Base-by-base conservation (phyloP, 2,888 invertebrate species). In the Idaea biselata region DNA sequence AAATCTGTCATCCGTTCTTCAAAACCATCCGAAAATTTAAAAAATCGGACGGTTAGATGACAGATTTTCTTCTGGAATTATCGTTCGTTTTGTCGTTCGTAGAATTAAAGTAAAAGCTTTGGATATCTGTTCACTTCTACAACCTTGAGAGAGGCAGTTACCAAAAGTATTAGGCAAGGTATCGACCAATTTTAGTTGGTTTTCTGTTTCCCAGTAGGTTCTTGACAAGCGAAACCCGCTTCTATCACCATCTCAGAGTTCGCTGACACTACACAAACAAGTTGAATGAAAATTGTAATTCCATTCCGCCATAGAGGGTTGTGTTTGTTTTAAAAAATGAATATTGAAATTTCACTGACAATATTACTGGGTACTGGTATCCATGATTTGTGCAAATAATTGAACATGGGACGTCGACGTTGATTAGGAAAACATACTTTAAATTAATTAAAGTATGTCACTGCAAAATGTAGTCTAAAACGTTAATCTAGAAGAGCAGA, bases 231-330 rank as follows among this genome's bases (percentile, higher is more conserved):
- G 57, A 60, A 65, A 60, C 58, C 60, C 60, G 16, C 60, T 64
- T 69, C 68, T 72, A 68, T 56, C 18, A 14, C 17, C 17, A 18
- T 56, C 56, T 56, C 56, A 44, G 58, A 62, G 66, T 65, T 63
- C 66, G 69, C 70, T 69, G 69, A 70, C 63, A 65, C 67, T 65
- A 65, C 69, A 75, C 77, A 80, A 82, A 82, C 81, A 82, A 76
- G 71, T 79, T 73, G 74, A 76, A 77, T 79, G 79, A 81, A 81
- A 81, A 81, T 82, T 82, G 80, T 80, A 82, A 81, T 82, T 80
- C 75, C 77, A 77, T 78, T 74, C 66, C 67, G 59, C 63, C 58
- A 63, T 61, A 63, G 60, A 61, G 60, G 63, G 60, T 59, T 75
- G 81, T 82, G 81, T 81, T 25, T 25, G 25, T 78, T 76, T 80